These are phyloP conservation scores for Liparis tanakae DNA, from an alignment of 2,797 vertebrate species.

Conservation along the genomic window DNA sequence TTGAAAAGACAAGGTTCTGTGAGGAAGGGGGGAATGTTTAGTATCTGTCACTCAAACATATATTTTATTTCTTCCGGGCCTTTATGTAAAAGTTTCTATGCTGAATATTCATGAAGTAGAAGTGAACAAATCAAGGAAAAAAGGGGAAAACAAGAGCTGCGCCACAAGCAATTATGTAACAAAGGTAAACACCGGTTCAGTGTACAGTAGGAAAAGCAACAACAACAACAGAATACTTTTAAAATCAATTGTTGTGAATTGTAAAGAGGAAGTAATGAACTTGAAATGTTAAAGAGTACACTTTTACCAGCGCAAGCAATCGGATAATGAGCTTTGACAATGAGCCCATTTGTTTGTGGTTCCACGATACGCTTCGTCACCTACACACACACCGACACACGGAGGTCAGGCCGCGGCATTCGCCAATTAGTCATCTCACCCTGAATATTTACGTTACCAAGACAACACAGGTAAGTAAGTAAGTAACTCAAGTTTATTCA, in stretches of 20 bases:
- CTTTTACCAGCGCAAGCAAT: slow-evolving; percentile 10
- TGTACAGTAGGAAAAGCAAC: slow-evolving; percentile 11
- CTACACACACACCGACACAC: slow-evolving; percentile 6
- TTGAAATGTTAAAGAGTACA: neutral
- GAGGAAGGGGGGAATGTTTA: slow-evolving; percentile 51
- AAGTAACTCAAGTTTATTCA: no score
- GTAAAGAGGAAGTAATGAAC: neutral
- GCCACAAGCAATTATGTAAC: slow-evolving; percentile 60
- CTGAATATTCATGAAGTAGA: slow-evolving; percentile 62
- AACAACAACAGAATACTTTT: neutral
- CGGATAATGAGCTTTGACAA: slow-evolving; percentile 19
- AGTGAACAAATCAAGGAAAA: slow-evolving; percentile 32
- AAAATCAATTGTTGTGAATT: neutral
- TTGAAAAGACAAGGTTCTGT: slow-evolving; percentile 65
- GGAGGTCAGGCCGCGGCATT: neutral
- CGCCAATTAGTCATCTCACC: slow-evolving; percentile 14
- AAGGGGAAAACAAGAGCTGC: slow-evolving; percentile 50
- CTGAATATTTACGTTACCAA: slow-evolving; percentile 1
- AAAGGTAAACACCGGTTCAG: slow-evolving; percentile 46
- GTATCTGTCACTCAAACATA: slow-evolving; percentile 73
- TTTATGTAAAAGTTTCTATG: slow-evolving; percentile 54
- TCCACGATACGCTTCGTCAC: neutral
- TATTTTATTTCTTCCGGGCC: slow-evolving; percentile 59
- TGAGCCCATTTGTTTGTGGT: slow-evolving; percentile 19
- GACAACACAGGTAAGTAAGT: slow-evolving; percentile 10